A percentile compares a stretch with the other conserved stretches of the same genome.
These are phyloP conservation scores for Ceratitis capitata DNA, from an alignment of 1,140 invertebrate species.

Conservation along the genomic window DNA sequence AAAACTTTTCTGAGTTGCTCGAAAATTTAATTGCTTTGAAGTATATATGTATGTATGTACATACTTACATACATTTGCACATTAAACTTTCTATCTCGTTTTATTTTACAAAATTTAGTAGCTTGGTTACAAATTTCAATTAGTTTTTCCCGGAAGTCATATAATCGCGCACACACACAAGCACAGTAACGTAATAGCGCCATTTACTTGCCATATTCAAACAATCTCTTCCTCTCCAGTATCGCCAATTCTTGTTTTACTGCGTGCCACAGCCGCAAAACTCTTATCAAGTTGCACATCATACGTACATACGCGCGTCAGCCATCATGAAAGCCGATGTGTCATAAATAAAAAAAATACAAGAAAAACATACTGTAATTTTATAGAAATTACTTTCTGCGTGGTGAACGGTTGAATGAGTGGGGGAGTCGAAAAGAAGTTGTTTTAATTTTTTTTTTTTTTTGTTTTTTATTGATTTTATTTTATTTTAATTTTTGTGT, in stretches of 20 bases:
- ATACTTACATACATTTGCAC: not conserved
- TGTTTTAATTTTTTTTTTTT: not conserved
- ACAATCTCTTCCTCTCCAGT: not conserved
- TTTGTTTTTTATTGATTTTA: not conserved
- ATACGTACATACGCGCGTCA: not conserved
- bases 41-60: not conserved
- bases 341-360: not conserved
- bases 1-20: too few relatives aligned
- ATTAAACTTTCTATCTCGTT: not conserved
- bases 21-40: not conserved
- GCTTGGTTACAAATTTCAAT: slow-evolving; percentile 10
- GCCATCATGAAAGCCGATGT: not conserved
- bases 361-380: not conserved
- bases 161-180: not conserved
- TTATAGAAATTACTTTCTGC: not conserved
- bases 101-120: not conserved
- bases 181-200: not conserved
- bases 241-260: not conserved
- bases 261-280: not conserved
- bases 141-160: slow-evolving; percentile 32
- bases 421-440: not conserved
- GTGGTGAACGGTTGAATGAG: not conserved
- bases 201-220: not conserved
- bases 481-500: not conserved
- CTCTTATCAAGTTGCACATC: slow-evolving; percentile 28